Base-by-base conservation (phyloP, 2,888 invertebrate genomes). In the Biston stratarius region DNA sequence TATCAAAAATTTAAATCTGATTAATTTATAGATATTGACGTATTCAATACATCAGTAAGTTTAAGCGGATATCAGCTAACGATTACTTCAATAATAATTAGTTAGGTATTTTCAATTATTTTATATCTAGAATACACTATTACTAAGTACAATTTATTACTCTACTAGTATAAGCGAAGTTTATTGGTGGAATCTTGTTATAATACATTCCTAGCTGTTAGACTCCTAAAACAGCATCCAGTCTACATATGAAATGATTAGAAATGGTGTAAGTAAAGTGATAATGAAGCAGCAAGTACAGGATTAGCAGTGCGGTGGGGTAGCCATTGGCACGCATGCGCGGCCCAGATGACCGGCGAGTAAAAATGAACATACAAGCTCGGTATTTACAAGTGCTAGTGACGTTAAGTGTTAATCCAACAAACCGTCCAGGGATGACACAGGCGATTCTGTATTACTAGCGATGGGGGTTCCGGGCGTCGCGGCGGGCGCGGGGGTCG, bases 341-440 rank as follows among this genome's bases (percentile, higher is more conserved):
- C 62, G 57, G 56, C 70, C 56, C 53, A 44, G 48, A 61, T 52
- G 14, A 52, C 60, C n/a, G 47, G 74, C 69, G 75, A 72, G 73
- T 75, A 70, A 40, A 52, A 38, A 61, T 33, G 33, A 77, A 63
- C 69, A 81, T 80, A 79, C 76, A 81, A 79, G 83, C 76, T 72
- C 52, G 62, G 61, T 79, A 82, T 83, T 75, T 80, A 83, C 79
- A 83, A 61, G 71, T 72, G 70, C 61, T 56, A 44, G 69, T 67
- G 68, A 64, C 65, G 72, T 74, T 75, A 75, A n/a, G 70, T 70
- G 69, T 83, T 81, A 80, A 82, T 80, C 83, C 83, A 88, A 92
- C 92, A 91, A 92, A 92, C 92, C 92, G 87, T 91, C 91, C 78
- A 90, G 78, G 78, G 90, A 92, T 83, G 91, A 90, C 72, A 90